Conservation (phyloP, 2,797 vertebrate species). For the Cirrhinus molitorella region DNA sequence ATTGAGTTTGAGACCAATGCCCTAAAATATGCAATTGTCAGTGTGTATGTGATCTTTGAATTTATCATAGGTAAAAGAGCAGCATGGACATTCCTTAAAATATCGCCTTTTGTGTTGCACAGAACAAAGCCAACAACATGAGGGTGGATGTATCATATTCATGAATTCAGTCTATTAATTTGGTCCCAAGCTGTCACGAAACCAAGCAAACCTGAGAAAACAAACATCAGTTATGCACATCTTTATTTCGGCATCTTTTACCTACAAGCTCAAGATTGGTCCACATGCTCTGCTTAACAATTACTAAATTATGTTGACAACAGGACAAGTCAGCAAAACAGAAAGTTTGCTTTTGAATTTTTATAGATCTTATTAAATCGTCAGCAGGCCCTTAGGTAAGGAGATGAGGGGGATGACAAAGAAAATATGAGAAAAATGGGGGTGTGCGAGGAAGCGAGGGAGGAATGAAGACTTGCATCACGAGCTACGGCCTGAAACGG, state of each 20-base stretch:
- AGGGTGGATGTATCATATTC: background rate
- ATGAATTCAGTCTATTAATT: conserved; percentile 9
- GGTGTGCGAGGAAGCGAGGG: background rate
- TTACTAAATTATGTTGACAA: conserved; percentile 39
- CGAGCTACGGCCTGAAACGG: conserved; percentile 40
- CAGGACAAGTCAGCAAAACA: conserved; percentile 48
- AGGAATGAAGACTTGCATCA: conserved; percentile 36
- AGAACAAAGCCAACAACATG: background rate
- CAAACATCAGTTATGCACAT: conserved; percentile 49
- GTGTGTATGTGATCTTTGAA: background rate
- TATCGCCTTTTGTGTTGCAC: background rate
- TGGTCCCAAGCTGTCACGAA: background rate
- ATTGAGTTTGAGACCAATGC: too few species aligned
- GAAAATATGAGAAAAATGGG: conserved; percentile 37
- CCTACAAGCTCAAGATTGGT: conserved; percentile 14
- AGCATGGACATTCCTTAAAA: background rate
- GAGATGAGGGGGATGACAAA: background rate
- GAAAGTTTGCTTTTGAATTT: conserved; percentile 35
- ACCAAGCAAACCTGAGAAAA: conserved; percentile 50
- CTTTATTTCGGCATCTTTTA: conserved; percentile 8
- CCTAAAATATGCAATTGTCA: too few species aligned
- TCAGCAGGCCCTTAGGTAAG: conserved; percentile 43
- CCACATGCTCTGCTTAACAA: conserved; percentile 35
- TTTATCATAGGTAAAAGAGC: background rate
- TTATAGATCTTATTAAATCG: conserved; percentile 44